These are phyloP conservation scores for Dunckerocampus dactyliophorus DNA, from an alignment of 2,113 vertebrate species.

Conservation along the genomic window DNA sequence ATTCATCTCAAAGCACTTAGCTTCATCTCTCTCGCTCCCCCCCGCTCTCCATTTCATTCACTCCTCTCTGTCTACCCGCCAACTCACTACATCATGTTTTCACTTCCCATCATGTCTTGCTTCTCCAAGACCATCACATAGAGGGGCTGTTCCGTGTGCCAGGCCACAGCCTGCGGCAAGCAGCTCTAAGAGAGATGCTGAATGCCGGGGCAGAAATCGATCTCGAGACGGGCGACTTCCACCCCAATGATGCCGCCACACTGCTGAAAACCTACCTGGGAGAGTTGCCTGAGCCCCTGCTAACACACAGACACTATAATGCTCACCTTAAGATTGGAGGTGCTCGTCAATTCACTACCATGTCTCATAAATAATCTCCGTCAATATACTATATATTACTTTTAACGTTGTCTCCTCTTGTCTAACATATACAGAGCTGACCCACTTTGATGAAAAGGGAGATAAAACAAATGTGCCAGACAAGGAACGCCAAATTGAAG, in stretches of 20 bases:
- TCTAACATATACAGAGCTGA: constrained; percentile 76
- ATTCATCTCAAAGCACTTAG: constrained; percentile 70
- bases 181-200: constrained; percentile 87
- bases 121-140: constrained; percentile 82
- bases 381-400: background rate
- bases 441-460: constrained; percentile 85
- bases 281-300: constrained; percentile 90
- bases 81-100: constrained; percentile 3
- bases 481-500: constrained; percentile 91
- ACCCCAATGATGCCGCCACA: constrained; percentile 92
- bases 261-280: constrained; percentile 91
- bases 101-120: background rate
- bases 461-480: constrained; percentile 84
- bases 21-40: constrained; percentile 26
- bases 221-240: constrained; percentile 90
- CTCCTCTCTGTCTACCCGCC: constrained; percentile 20
- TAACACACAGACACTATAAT: constrained; percentile 90
- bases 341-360: constrained; percentile 13
- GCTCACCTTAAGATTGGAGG: constrained; percentile 85
- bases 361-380: background rate
- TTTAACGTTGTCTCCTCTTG: background rate
- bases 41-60: constrained; percentile 33
- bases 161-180: constrained; percentile 93
- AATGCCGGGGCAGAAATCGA: constrained; percentile 88
- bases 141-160: constrained; percentile 95